Percentiles rank a stretch among this genome's conserved stretches.
Evolutionary conservation across 2,888 invertebrate species (phyloP).

Genomic region (Argynnis bischoffii): DNA sequence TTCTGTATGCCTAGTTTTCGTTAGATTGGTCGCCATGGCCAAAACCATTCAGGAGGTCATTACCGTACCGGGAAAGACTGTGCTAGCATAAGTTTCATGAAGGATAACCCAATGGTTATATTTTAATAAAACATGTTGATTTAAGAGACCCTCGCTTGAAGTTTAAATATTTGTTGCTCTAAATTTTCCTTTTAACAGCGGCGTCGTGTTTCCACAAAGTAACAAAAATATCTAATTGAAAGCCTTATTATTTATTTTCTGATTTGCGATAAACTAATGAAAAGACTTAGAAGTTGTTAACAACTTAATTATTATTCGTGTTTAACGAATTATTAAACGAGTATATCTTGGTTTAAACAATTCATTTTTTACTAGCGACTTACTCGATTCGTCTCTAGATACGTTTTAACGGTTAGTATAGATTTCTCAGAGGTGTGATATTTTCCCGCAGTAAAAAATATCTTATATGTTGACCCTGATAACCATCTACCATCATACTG

Average conservation of each 20-base stretch:
- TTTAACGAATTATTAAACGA: neutral
- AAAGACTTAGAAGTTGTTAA: neutral
- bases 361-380: too few relatives aligned
- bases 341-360: too few relatives aligned
- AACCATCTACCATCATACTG: too few relatives aligned
- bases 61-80: too few relatives aligned
- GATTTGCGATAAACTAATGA: neutral
- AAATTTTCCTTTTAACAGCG: conserved; percentile 23
- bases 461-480: too few relatives aligned
- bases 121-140: conserved; percentile 20
- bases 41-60: too few relatives aligned
- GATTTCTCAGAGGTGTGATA: too few relatives aligned
- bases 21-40: too few relatives aligned
- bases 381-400: neutral
- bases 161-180: conserved; percentile 20
- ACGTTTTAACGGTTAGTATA: neutral
- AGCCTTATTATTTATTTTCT: neutral
- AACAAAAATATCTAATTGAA: conserved; percentile 21
- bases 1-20: too few relatives aligned
- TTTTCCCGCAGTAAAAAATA: too few relatives aligned
- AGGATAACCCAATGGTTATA: conserved; percentile 19
- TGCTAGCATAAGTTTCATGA: neutral
- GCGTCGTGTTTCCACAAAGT: conserved; percentile 9
- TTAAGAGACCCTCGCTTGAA: conserved; percentile 25
- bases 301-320: neutral